Evolutionary conservation across 2,113 vertebrate genomes (phyloP).

Genomic region (Seriola dumerili): DNA sequence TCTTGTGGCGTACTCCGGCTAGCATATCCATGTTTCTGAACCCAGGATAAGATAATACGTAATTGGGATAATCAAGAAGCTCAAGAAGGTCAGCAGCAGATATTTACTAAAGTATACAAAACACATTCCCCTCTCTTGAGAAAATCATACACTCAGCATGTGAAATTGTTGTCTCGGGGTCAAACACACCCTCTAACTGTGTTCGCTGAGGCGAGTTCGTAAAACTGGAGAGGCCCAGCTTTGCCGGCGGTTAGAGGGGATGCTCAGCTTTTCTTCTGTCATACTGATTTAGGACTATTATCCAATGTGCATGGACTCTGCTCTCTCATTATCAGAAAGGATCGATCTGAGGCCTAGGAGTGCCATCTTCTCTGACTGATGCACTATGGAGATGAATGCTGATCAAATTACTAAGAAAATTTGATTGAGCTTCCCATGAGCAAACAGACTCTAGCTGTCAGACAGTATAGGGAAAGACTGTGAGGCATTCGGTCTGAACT

Average conservation of each 20-base stretch:
- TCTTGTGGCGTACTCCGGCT: not conserved
- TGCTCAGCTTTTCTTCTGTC: conserved; percentile 47
- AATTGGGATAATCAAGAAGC: not conserved
- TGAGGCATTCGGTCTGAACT: conserved; percentile 19
- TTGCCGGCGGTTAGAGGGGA: conserved; percentile 15
- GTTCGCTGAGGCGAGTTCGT: conserved; percentile 22
- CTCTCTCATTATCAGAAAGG: conserved; percentile 32
- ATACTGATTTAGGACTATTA: conserved; percentile 54
- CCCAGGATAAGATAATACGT: no score
- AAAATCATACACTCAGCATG: conserved; percentile 30
- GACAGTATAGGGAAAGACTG: conserved; percentile 29
- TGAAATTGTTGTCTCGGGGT: conserved; percentile 24
- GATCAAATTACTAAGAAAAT: conserved; percentile 65
- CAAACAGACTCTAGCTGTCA: conserved; percentile 34
- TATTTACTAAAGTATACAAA: conserved; percentile 6
- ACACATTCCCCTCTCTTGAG: not conserved
- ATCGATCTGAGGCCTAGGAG: conserved; percentile 56
- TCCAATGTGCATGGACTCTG: conserved; percentile 25
- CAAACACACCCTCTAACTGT: conserved; percentile 28
- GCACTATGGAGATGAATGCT: conserved; percentile 41
- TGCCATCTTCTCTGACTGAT: conserved; percentile 47
- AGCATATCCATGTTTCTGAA: not conserved
- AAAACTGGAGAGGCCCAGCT: conserved; percentile 14
- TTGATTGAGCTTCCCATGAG: conserved; percentile 47
- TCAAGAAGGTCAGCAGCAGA: not conserved